These are phyloP conservation scores for Neomonachus schauinslandi DNA, from an alignment of 2,113 vertebrate genomes.

Conservation along the genomic window DNA sequence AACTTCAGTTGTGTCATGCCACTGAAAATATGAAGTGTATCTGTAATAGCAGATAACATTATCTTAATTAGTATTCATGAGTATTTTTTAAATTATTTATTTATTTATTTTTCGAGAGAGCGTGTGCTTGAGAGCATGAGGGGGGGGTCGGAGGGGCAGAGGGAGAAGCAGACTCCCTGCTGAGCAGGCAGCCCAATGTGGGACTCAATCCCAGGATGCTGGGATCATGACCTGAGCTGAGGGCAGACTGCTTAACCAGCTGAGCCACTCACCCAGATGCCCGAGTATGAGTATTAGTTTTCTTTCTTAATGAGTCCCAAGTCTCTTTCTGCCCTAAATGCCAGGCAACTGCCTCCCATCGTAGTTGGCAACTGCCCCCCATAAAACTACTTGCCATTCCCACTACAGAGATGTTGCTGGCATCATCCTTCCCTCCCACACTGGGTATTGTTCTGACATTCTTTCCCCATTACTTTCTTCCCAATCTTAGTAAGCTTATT, in stretches of 20 bases:
- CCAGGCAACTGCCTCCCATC: not conserved
- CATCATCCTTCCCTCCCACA: not conserved
- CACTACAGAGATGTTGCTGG: not conserved
- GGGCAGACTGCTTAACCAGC: no score
- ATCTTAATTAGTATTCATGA: conserved; percentile 16
- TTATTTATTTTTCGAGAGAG: no score
- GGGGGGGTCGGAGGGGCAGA: not conserved
- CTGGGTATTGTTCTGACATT: not conserved
- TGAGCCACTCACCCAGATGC: no score
- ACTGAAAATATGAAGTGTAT: not conserved
- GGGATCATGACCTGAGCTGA: no score
- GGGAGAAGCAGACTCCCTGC: no score
- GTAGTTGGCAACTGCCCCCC: not conserved
- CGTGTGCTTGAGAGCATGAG: no score
- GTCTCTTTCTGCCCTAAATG: not conserved
- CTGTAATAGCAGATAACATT: not conserved
- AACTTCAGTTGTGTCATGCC: not conserved
- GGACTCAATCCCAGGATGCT: not conserved
- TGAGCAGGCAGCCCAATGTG: not conserved
- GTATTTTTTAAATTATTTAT: not conserved
- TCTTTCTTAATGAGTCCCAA: conserved; percentile 13
- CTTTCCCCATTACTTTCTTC: not conserved
- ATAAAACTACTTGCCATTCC: not conserved
- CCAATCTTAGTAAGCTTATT: not conserved
- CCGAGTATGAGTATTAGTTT: not conserved